Conservation (phyloP, 2,888 invertebrate genomes). For the Metopia argyrocephala region DNA sequence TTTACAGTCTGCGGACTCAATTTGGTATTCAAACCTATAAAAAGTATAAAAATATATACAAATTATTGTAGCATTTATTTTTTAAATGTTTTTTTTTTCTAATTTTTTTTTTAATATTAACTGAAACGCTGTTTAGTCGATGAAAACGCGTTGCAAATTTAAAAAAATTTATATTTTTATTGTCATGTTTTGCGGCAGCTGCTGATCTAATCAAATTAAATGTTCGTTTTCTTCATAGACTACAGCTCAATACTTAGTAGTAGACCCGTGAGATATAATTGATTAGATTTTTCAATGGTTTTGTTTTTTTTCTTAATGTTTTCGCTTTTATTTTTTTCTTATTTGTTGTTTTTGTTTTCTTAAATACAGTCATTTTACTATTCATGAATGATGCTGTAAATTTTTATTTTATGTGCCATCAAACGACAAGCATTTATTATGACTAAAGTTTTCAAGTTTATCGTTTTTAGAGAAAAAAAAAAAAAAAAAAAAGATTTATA, state of each 20-base stretch:
- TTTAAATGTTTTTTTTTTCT: not conserved
- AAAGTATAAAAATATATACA: not conserved
- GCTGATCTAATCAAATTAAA: constrained; percentile 53
- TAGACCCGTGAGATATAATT: constrained; percentile 41
- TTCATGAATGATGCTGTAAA: not conserved
- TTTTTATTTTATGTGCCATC: not conserved
- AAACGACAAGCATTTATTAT: constrained; percentile 27
- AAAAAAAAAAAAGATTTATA: constrained; percentile 1
- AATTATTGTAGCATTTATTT: not conserved
- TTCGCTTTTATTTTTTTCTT: not conserved
- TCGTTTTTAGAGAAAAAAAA: constrained; percentile 18
- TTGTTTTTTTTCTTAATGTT: constrained; percentile 21
- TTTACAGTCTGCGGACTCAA: too few relatives aligned
- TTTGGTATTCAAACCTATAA: too few relatives aligned
- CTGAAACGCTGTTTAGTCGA: constrained; percentile 32
- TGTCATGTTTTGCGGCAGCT: constrained; percentile 41
- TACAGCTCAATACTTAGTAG: not conserved
- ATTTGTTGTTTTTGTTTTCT: constrained; percentile 3
- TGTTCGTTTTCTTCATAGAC: not conserved
- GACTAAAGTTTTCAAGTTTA: constrained; percentile 57
- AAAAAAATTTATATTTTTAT: constrained; percentile 14
- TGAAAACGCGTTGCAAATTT: constrained; percentile 45
- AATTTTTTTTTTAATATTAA: not conserved
- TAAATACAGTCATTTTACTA: constrained; percentile 41
- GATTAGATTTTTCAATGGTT: constrained; percentile 35